Evolutionary conservation across 2,797 vertebrate genomes (phyloP).

Genomic region (Girardinus metallicus): DNA sequence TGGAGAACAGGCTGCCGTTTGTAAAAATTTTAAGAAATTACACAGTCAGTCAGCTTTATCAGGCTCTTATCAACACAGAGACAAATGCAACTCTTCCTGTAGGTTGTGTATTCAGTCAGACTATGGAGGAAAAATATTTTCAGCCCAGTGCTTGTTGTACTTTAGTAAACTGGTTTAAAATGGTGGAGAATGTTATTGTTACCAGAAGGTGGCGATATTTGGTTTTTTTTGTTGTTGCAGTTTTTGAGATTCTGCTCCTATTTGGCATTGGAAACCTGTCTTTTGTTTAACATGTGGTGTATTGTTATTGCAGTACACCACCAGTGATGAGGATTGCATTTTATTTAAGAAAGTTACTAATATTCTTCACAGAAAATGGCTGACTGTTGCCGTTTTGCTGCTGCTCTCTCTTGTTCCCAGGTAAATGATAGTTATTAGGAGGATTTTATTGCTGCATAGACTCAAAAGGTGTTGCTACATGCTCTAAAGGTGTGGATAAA

Average conservation of each 20-base stretch:
- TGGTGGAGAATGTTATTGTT: background rate
- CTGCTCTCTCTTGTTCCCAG: background rate
- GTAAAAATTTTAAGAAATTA: background rate
- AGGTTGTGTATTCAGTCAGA: background rate
- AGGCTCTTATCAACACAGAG: background rate
- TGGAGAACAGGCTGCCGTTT: background rate
- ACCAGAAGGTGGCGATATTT: background rate
- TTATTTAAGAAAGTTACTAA: background rate
- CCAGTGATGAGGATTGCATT: background rate
- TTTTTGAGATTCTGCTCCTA: background rate
- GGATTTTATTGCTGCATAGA: background rate
- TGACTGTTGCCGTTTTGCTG: background rate
- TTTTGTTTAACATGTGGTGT: background rate
- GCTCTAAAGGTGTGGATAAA: background rate
- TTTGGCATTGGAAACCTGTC: background rate
- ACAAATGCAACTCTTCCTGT: background rate
- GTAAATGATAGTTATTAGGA: background rate
- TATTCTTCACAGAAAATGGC: background rate
- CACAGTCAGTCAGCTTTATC: background rate
- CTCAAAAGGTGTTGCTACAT: background rate
- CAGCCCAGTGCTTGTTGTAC: background rate
- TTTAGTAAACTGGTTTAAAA: background rate
- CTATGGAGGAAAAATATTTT: no score
- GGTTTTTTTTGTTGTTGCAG: background rate
- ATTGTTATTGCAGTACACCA: background rate